Base-by-base conservation (phyloP, 2,797 vertebrate species). In the Pseudochirops corinnae region DNA sequence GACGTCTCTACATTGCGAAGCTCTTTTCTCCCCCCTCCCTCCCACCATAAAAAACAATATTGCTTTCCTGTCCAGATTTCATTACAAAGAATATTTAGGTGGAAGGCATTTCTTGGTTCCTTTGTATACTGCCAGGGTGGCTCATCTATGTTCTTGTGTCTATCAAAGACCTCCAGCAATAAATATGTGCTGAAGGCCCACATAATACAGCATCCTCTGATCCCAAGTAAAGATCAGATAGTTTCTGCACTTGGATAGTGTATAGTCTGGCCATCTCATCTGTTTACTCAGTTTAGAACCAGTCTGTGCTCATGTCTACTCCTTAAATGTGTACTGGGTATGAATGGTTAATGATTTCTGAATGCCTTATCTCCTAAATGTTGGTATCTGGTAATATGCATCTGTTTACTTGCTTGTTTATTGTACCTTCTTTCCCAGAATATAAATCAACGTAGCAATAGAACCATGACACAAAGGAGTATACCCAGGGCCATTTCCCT, bases 371-470 rank as follows among this genome's bases (percentile, higher is more conserved):
- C 96, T 97, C 58, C 46, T 33, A 93, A 60, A 93, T 33, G 26
- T 29, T 95, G 92, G 93, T 97, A 94, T 3, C 50, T 12, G 39
- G 2, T 21, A 74, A 74, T 16, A 10, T 82, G 7, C 2, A 82
- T 46, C 24, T 97, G 94, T 96, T 97, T 97, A 96, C 95, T 95
- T 95, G 96, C 50, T 96, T 95, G 91, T 56, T 93, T 96, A 91
- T 55, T 94, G 94, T 92, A 55, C 95, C 94, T 93, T 97, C n/a
- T 94, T 97, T 97, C 95, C 96, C 97, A 93, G 16, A 82, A 82
- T 82, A 46, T 82, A 46, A 82, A 82, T 46, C 46, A 82, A 82
- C 10, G 39, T 46, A 82, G 39, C 67, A 46, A 82, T 82, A 82
- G 74, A 82, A 82, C n/a, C n/a, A 82, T 46, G 39, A 39, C 33